A percentile compares a stretch with the other conserved stretches of the same genome.
Conservation (phyloP, 2,113 vertebrate species). For the Lasiurus cinereus region DNA sequence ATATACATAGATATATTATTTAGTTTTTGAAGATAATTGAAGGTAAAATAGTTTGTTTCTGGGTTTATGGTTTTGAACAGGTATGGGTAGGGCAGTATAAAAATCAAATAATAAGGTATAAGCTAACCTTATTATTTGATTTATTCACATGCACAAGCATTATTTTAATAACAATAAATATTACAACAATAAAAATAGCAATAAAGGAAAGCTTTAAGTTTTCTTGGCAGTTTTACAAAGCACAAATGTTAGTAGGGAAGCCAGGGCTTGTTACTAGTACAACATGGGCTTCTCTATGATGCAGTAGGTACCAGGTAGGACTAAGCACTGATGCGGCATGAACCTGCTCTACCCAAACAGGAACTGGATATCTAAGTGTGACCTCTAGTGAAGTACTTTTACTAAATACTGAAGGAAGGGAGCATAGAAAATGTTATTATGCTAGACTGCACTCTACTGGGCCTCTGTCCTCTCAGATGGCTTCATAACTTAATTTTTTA, state of each 20-base stretch:
- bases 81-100: neutral
- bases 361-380: neutral
- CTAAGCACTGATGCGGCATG: neutral
- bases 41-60: neutral
- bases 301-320: neutral
- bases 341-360: neutral
- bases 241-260: neutral
- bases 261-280: neutral
- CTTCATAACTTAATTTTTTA: neutral
- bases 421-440: neutral
- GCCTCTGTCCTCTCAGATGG: neutral
- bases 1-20: neutral
- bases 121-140: neutral
- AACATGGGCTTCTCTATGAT: neutral
- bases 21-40: slow-evolving; percentile 11
- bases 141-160: neutral
- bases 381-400: neutral
- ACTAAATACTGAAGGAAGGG: neutral
- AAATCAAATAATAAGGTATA: neutral
- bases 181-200: neutral
- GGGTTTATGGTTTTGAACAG: neutral
- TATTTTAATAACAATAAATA: slow-evolving; percentile 11
- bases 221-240: neutral
- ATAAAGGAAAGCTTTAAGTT: neutral
- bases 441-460: neutral